Conservation (phyloP, 2,888 invertebrate species). For the Toxonevra muliebris region DNA sequence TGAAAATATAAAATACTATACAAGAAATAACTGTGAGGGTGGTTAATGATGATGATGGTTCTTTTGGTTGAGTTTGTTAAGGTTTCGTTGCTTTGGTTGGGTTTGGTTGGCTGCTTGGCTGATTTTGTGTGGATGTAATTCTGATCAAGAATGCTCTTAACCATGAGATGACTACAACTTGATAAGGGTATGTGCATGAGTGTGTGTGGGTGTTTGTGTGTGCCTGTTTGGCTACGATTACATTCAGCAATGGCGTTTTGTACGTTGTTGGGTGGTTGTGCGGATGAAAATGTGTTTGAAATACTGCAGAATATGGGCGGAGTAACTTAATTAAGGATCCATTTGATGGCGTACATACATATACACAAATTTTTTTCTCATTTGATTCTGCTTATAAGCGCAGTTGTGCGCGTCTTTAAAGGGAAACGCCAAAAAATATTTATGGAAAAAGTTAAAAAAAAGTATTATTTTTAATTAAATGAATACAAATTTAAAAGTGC, state of each 20-base stretch:
- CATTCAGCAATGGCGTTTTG: constrained; percentile 9
- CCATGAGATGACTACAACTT: constrained; percentile 17
- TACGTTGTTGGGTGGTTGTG: constrained; percentile 6
- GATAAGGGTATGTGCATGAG: constrained; percentile 17
- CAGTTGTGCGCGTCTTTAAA: constrained; percentile 9
- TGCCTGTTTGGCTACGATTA: constrained; percentile 6
- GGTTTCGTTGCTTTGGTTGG: constrained; percentile 38
- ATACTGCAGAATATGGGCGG: constrained; percentile 55
- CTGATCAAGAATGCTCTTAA: constrained; percentile 28
- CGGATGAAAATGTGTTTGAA: constrained; percentile 28
- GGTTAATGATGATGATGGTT: constrained; percentile 25
- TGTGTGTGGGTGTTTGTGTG: constrained; percentile 16
- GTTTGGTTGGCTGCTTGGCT: constrained; percentile 24
- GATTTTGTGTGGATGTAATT: constrained; percentile 24
- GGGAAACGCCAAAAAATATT: constrained; percentile 1
- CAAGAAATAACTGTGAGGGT: constrained; percentile 9
- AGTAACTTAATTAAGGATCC: constrained; percentile 67
- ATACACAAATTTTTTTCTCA: constrained; percentile 10
- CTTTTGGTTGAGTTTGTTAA: constrained; percentile 48
- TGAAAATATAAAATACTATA: constrained; percentile 5
- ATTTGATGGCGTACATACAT: constrained; percentile 58
- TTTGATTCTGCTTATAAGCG: constrained; percentile 7
- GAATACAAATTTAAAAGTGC: constrained; percentile 9
- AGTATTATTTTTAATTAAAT: constrained; percentile 17
- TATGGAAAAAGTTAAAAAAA: not conserved